These are phyloP conservation scores for Oncorhynchus nerka DNA, from an alignment of 2,113 vertebrate species.

Conservation along the genomic window DNA sequence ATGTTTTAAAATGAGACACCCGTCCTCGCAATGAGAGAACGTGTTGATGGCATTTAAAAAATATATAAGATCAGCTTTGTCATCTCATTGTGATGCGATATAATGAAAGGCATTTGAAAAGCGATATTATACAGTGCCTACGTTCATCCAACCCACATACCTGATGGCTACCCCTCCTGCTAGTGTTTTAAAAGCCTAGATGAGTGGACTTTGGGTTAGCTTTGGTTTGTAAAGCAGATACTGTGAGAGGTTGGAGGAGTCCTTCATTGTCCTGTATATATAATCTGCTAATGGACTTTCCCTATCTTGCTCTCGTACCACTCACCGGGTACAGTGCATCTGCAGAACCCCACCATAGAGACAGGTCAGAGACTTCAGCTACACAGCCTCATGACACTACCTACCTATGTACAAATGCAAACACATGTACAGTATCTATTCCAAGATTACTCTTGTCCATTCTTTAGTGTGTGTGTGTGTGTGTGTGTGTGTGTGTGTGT, in stretches of 20 bases:
- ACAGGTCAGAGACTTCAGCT: background rate
- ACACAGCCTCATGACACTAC: background rate
- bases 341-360: background rate
- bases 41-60: no score
- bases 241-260: background rate
- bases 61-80: background rate
- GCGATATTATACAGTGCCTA: background rate
- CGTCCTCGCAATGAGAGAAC: background rate
- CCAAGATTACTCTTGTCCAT: slow-evolving; percentile 9
- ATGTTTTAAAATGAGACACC: background rate
- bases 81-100: background rate
- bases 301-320: background rate
- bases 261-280: background rate
- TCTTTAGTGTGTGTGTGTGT: background rate
- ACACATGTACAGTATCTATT: slow-evolving; percentile 38
- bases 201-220: background rate
- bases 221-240: background rate
- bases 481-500: slow-evolving; percentile 8
- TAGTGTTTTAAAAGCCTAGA: background rate
- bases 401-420: background rate
- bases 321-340: background rate
- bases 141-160: background rate
- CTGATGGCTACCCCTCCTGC: background rate
- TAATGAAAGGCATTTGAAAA: background rate
- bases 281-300: slow-evolving; percentile 4